Evolutionary conservation across 2,113 vertebrate genomes (phyloP).

Genomic region (Acanthisitta chloris): DNA sequence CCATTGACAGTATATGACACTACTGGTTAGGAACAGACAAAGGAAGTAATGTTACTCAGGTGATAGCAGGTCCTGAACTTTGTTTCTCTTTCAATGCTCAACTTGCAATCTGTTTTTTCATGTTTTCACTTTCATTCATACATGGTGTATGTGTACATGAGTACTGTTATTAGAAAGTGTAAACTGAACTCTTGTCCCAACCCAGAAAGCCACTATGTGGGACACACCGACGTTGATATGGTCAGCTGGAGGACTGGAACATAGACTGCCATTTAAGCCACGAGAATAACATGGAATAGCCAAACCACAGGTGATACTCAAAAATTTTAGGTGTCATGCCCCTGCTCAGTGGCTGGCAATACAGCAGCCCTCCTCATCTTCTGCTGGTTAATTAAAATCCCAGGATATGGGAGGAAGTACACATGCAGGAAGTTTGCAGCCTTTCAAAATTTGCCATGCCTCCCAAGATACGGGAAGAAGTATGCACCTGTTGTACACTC

Average conservation of each 20-base stretch:
- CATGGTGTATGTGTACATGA: no score
- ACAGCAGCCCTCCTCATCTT: neutral
- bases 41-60: neutral
- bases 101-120: neutral
- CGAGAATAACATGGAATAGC: neutral
- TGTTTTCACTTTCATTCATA: neutral
- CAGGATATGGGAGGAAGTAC: neutral
- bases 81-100: neutral
- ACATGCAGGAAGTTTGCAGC: no score
- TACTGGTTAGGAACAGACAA: neutral
- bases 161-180: neutral
- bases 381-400: neutral
- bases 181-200: neutral
- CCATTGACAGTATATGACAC: neutral
- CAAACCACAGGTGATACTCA: neutral
- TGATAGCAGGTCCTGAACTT: neutral
- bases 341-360: neutral
- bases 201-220: accelerated
- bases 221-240: neutral
- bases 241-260: neutral
- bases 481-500: neutral
- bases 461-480: neutral
- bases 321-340: neutral
- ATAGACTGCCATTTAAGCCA: neutral
- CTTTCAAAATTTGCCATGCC: no score